Base-by-base conservation (phyloP, 2,888 invertebrate genomes). In the Cynaeus angustus region DNA sequence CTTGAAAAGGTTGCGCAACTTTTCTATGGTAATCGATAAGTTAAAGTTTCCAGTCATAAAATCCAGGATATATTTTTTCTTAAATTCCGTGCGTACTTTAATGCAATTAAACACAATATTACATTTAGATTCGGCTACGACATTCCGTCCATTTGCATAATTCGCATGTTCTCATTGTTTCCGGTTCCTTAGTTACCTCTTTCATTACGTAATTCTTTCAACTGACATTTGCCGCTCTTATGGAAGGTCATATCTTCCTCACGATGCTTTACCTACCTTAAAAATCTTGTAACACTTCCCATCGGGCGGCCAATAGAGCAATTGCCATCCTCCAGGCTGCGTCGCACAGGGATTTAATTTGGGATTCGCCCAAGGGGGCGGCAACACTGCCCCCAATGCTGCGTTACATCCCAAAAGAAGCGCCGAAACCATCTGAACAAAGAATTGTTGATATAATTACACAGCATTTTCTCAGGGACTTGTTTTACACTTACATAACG, bases 241-340 rank as follows among this genome's bases (percentile, higher is more conserved):
- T 43, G 65, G 58, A 66, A 66, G 65, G 48, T 53, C 53, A 21
- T n/a, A 46, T 12, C 30, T 45, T 7, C 16, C 4, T 4, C 21
- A 21, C 21, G 21, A 21, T n/a, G n/a, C 16, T 46, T 4, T 43
- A 66, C 72, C 76, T 81, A 90, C 91, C 88, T 93, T 91, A 81
- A 95, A 95, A 84, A 95, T 95, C 82, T 93, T 93, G 83, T 95
- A 95, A 85, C 95, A 95, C 84, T 92, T 91, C 72, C 93, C 92
- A 82, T 95, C 91, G 0, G 90, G 88, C 6, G 94, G 92, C 95
- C 95, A 95, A 83, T 91, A 94, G 64, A 95, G 88, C 81, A 94
- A 88, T 79, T 95, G 94, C 95, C 95, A 95, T 50, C 95, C 95
- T 71, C 92, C 88, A 0, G 94, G 91, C 82, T 92, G 90, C 1